Percentiles rank a stretch among this genome's conserved stretches.
phyloP scores from a whole-genome alignment of 2,113 vertebrate genomes.

The Melospiza georgiana region DNA sequence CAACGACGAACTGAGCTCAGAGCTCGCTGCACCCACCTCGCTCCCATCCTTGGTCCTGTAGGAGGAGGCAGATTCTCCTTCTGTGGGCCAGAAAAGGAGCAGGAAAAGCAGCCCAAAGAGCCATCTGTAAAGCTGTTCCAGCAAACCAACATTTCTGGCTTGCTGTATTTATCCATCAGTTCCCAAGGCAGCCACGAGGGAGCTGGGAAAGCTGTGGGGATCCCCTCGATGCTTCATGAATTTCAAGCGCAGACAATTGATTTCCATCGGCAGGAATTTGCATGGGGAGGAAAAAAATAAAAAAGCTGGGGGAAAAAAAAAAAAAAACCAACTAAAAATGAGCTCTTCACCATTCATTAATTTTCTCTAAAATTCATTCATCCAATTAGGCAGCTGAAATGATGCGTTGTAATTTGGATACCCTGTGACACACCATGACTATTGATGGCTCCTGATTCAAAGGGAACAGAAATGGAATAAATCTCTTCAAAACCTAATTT shows the following conservation, averaged over 20 bases:
- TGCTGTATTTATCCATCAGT: background rate
- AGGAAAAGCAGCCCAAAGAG: background rate
- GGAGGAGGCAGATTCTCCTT: background rate
- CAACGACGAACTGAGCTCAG: background rate
- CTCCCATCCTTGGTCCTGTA: background rate
- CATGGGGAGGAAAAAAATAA: background rate
- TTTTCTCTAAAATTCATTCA: conserved; percentile 58
- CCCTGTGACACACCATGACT: conserved; percentile 35
- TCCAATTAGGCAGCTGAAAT: conserved; percentile 59
- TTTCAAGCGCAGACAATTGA: conserved; percentile 42
- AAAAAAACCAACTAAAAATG: background rate
- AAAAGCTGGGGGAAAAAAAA: background rate
- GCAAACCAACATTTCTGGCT: background rate
- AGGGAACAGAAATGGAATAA: background rate
- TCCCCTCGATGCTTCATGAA: background rate
- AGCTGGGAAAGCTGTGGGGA: conserved; percentile 34
- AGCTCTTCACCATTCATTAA: conserved; percentile 59
- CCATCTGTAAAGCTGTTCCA: background rate
- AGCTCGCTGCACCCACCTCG: rapidly evolving
- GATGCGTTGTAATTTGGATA: conserved; percentile 23
- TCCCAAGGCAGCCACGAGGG: background rate
- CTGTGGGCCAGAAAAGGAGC: background rate
- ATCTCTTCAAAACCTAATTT: conserved; percentile 36
- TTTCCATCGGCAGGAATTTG: conserved; percentile 7
- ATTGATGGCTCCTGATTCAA: background rate